Conservation (phyloP, 2,113 vertebrate genomes). For the Noctilio leporinus region DNA sequence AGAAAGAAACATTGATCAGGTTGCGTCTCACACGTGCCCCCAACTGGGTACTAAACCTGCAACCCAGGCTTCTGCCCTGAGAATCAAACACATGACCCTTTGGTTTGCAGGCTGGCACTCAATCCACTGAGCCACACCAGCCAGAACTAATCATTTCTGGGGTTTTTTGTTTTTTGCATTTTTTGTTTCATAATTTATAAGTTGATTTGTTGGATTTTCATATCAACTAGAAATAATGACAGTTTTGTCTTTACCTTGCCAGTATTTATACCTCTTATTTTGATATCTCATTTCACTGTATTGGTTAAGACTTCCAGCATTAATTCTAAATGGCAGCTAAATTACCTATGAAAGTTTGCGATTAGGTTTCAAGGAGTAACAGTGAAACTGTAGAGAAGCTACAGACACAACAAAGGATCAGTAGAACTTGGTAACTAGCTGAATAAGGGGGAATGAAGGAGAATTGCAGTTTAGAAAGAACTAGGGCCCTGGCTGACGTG, state of each 20-base stretch:
- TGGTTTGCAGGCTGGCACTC: no score
- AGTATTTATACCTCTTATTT: conserved; percentile 3
- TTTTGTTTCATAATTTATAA: neutral
- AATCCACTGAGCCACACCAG: no score
- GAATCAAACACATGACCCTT: no score
- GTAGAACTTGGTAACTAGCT: no score
- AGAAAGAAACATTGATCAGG: no score
- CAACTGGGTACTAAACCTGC: no score
- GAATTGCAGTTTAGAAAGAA: neutral
- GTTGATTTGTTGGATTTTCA: neutral
- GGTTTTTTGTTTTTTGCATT: neutral
- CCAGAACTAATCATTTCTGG: neutral
- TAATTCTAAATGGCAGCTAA: neutral
- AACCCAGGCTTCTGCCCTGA: no score
- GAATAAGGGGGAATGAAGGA: neutral
- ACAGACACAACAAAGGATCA: neutral
- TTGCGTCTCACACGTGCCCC: no score
- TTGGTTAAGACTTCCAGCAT: neutral
- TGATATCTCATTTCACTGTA: neutral
- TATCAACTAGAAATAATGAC: neutral
- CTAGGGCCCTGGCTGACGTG: neutral
- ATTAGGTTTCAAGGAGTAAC: neutral
- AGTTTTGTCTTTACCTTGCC: neutral
- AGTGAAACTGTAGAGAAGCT: neutral
- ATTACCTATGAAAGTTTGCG: neutral